Conservation (phyloP, 2,797 vertebrate species). For the Anabas testudineus region DNA sequence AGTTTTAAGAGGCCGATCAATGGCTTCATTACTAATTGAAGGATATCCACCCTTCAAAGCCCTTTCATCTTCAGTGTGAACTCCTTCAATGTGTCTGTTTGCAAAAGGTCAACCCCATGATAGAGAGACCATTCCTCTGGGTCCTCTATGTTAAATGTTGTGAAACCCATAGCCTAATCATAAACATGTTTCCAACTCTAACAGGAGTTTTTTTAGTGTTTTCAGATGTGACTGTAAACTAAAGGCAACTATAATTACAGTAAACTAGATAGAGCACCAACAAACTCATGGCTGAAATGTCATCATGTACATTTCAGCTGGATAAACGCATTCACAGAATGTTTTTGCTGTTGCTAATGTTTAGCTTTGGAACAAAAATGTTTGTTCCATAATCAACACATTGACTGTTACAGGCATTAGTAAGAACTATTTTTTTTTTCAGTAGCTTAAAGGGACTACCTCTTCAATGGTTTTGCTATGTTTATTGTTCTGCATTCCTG, state of each 20-base stretch:
- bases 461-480: constrained; percentile 13
- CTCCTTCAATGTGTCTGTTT: constrained; percentile 59
- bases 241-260: neutral
- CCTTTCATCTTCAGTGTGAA: constrained; percentile 75
- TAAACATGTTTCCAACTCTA: neutral
- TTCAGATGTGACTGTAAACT: constrained; percentile 12
- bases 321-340: constrained; percentile 22
- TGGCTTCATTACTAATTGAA: constrained; percentile 82
- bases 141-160: constrained; percentile 38
- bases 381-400: constrained; percentile 9
- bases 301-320: neutral
- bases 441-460: neutral
- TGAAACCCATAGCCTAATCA: constrained; percentile 13
- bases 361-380: neutral
- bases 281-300: neutral
- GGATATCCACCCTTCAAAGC: constrained; percentile 64
- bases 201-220: neutral
- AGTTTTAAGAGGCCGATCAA: constrained; percentile 74
- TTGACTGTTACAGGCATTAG: constrained; percentile 20
- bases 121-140: constrained; percentile 14
- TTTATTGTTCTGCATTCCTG: constrained; percentile 14
- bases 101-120: constrained; percentile 68
- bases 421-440: constrained; percentile 21
- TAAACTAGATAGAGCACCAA: neutral
- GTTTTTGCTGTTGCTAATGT: constrained; percentile 3